A percentile compares a stretch with the other conserved stretches of the same genome.
Conservation (phyloP, 1,140 invertebrate species). For the Zaprionus taronus region DNA sequence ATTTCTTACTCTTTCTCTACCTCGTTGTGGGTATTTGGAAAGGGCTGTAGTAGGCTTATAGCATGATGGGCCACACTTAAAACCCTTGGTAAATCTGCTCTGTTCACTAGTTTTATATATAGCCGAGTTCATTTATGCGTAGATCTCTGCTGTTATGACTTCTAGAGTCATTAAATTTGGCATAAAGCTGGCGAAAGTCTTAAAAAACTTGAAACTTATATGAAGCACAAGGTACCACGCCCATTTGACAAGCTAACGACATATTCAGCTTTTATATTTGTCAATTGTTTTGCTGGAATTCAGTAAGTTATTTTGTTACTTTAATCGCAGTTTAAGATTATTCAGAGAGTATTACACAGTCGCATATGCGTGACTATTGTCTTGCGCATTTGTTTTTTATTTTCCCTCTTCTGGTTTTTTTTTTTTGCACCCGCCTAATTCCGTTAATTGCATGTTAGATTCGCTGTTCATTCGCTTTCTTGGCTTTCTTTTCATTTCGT, state of each 20-base stretch:
- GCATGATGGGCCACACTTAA: not conserved
- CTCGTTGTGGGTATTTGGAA: not conserved
- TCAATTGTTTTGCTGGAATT: not conserved
- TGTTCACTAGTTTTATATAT: not conserved
- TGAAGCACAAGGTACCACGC: not conserved
- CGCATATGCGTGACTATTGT: not conserved
- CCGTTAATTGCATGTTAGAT: constrained; percentile 40
- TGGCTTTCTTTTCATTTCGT: constrained; percentile 35
- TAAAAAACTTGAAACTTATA: not conserved
- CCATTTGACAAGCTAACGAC: not conserved
- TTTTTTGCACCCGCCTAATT: constrained; percentile 42
- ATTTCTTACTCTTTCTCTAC: constrained; percentile 5
- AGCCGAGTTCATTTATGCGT: not conserved
- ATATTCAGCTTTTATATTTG: not conserved
- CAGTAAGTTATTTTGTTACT: not conserved
- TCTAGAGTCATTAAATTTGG: not conserved
- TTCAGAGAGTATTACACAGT: not conserved
- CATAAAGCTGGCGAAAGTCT: not conserved
- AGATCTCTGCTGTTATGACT: not conserved
- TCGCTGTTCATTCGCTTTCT: constrained; percentile 31
- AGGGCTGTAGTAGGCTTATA: not conserved
- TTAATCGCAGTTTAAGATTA: not conserved
- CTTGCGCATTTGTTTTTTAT: constrained; percentile 38
- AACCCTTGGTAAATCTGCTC: not conserved
- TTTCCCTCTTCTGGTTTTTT: constrained; percentile 10